Evolutionary conservation across 2,113 vertebrate species (phyloP).

Genomic region (Centrocercus urophasianus): DNA sequence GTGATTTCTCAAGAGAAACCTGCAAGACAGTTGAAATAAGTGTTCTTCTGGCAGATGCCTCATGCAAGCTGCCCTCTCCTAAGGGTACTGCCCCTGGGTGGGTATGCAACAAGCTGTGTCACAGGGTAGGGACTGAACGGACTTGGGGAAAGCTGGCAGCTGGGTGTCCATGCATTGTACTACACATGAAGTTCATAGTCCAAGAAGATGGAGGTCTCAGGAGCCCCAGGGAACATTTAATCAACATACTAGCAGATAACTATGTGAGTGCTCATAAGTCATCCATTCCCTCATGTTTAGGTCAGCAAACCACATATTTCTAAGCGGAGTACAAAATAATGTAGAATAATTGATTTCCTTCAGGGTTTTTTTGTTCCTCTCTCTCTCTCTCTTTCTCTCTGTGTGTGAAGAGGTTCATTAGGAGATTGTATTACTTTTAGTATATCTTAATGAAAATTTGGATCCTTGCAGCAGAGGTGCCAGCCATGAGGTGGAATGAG

Average conservation of each 20-base stretch:
- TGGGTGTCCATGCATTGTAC: not conserved
- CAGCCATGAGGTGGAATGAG: not conserved
- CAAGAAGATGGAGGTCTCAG: not conserved
- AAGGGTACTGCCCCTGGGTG: not conserved
- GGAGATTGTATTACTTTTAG: conserved; percentile 16
- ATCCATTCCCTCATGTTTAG: not conserved
- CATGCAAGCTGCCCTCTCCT: not conserved
- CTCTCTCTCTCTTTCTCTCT: not conserved
- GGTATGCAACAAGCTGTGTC: not conserved
- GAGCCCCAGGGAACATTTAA: not conserved
- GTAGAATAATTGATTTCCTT: conserved; percentile 7
- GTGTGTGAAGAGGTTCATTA: conserved; percentile 20
- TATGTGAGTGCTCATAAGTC: not conserved
- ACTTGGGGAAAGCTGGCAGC: not conserved
- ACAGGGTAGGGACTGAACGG: not conserved
- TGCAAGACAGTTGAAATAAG: not conserved
- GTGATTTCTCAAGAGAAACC: not conserved
- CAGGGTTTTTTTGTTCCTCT: not conserved
- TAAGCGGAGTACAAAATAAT: conserved; percentile 55
- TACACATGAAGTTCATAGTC: not conserved
- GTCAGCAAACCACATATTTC: conserved; percentile 3
- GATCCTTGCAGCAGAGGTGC: not conserved
- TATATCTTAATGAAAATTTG: conserved; percentile 37
- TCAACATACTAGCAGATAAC: not conserved
- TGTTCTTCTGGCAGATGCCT: rapidly evolving